A percentile compares a stretch with the other conserved stretches of the same genome.
phyloP scores from a whole-genome alignment of 2,797 vertebrate genomes.

The Megalops cyprinoides region DNA sequence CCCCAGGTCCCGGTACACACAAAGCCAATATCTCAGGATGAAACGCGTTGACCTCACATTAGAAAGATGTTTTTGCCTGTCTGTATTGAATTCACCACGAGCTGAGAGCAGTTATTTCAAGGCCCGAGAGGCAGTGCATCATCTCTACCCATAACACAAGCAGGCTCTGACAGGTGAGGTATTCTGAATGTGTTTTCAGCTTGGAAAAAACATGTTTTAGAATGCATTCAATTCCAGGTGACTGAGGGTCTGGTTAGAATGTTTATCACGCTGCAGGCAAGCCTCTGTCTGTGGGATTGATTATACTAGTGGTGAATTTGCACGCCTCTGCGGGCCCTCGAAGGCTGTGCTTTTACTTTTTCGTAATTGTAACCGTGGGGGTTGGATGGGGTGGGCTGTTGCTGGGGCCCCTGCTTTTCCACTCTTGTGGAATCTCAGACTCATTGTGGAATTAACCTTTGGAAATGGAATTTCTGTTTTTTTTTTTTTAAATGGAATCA shows the following conservation, averaged over 20 bases:
- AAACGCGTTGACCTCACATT: constrained; percentile 31
- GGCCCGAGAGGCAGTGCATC: not conserved
- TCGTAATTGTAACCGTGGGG: not conserved
- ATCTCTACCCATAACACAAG: not conserved
- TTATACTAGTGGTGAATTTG: not conserved
- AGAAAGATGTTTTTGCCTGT: not conserved
- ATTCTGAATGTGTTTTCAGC: not conserved
- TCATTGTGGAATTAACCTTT: not conserved
- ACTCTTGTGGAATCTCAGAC: not conserved
- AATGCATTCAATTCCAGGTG: constrained; percentile 12
- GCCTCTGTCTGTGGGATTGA: not conserved
- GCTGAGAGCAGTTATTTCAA: not conserved
- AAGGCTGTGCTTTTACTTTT: not conserved
- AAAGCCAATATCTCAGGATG: not conserved
- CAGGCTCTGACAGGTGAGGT: constrained; percentile 9
- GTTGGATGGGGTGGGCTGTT: not conserved
- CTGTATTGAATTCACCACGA: not conserved
- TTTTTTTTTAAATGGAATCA: not conserved
- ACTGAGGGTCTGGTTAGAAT: constrained; percentile 2
- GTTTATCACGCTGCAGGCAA: constrained; percentile 17
- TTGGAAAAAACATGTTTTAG: not conserved
- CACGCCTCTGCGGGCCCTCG: not conserved
- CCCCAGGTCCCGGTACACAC: not conserved
- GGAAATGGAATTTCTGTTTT: not conserved
- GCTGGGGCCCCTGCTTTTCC: not conserved